Evolutionary conservation across 92 coral and sea anemone species (phyloP), one percentile per base, ranked within the genome.

Genomic region (Umimayanthus chanpuru): DNA sequence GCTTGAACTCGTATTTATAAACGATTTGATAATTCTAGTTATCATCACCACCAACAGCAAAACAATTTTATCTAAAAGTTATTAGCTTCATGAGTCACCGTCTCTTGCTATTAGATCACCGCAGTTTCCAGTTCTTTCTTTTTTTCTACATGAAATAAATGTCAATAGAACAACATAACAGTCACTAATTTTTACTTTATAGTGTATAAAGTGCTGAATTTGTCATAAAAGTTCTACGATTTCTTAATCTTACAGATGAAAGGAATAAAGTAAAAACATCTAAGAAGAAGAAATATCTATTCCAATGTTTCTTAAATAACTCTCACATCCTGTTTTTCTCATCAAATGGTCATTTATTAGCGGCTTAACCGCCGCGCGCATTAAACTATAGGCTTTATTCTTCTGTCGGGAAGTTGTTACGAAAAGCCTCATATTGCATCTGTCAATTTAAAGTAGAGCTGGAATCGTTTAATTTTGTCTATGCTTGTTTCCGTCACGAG

Each of bases 291-390:
- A 78, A 78, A 25, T 78, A 78, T 47, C 23, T 78, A 16, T 78
- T 78, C 41, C 23, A 43, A 20, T 40, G 30, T 44, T 78, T 49
- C 25, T 25, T 47, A 47, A 78, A 78, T 49, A 78, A 47, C 81
- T 12, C 2, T 25, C 81, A 47, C 81, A 78, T 78, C 81, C 81
- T 78, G 81, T 78, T 78, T 78, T 78, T n/a, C 53, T 26, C 40
- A 78, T 78, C 56, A 78, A 78, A 78, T 30, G 39, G 29, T 58
- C 28, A 49, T 78, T 77, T 78, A 78, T 78, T 58, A 6, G 28
- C 5, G 23, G 8, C 30, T 3, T 14, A 78, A 78, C 81, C 9
- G 29, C 32, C 81, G 16, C 81, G 41, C 40, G 38, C 21, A 43
- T 47, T 44, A 10, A 5, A 32, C 6, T 11, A 36, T 23, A 21